These are phyloP conservation scores for Tanytarsus gracilentus DNA, from an alignment of 2,888 invertebrate species.

Conservation along the genomic window DNA sequence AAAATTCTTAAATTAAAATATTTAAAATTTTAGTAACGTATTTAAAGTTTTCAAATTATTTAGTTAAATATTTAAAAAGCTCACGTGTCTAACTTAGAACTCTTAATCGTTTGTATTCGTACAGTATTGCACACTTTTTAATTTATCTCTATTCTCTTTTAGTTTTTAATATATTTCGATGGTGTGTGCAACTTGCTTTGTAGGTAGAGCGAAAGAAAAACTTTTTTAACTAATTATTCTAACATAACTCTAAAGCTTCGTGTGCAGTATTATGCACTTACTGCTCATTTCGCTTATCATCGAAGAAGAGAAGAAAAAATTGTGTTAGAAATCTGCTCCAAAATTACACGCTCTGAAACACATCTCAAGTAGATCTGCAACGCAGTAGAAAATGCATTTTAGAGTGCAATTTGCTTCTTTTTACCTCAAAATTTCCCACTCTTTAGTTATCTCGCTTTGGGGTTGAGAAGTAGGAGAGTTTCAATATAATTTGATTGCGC, in stretches of 20 bases:
- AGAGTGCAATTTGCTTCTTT: constrained; percentile 21
- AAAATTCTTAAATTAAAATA: no score
- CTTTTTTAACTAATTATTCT: constrained; percentile 3
- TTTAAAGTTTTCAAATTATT: no score
- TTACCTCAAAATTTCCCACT: background rate
- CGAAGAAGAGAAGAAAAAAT: background rate
- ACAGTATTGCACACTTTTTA: no score
- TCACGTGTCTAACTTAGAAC: no score
- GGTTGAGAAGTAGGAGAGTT: background rate
- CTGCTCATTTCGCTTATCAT: no score
- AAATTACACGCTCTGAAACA: constrained; percentile 29
- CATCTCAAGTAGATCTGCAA: no score
- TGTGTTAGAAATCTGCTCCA: constrained; percentile 18
- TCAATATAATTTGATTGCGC: constrained; percentile 21
- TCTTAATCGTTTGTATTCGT: no score
- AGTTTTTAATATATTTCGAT: no score
- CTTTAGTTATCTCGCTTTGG: background rate
- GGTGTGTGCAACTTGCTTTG: no score
- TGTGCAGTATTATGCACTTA: background rate
- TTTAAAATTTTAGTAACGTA: no score
- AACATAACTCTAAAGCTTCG: background rate
- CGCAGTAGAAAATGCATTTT: constrained; percentile 25
- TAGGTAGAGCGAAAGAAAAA: background rate
- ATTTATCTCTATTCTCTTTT: no score
- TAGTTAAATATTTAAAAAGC: no score